Evolutionary conservation across 1,140 invertebrate species (phyloP), one percentile per base, ranked within the genome.

Genomic region (Melanaphis sacchari): DNA sequence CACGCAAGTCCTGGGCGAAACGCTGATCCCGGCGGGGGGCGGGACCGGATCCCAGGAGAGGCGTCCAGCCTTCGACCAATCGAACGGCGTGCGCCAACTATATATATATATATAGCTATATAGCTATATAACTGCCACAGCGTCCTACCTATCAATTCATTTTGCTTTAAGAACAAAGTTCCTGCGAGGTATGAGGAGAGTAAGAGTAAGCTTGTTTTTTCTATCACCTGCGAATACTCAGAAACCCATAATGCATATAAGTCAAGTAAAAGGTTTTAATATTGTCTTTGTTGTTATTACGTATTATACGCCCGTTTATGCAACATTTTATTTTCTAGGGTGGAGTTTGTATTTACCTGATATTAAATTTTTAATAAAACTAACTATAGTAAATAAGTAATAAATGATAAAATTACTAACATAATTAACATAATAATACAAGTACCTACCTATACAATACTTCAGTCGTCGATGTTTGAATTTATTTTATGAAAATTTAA

Each of bases 1-100:
- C 91, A 38, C 76, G 43, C 41, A 52, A 93, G 81, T 85, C n/a
- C 41, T 85, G 40, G 46, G 81, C 91, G 81, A 59, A 93, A 85
- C 81, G 91, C 91, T 49, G 91, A 22, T 93, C 81, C 81, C 26
- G 26, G 21, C 21, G 40, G 46, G 81, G 49, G 91, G 91, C 91
- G 91, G 91, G 91, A 54, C 81, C 81, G 38, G 4, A 24, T 21
- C 36, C 49, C 46, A 49, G 91, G 91, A 90, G 40, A 90, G 91
- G 91, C 91, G 91, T 93, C 76, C 76, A 82, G 46, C 36, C 24
- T 38, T n/a, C 36, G 81, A 93, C 91, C 91, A 93, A 93, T 85
- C 46, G 91, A 18, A 31, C 26, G 49, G 46, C 46, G 22, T 36
- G 15, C 90, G 0, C 11, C 8, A 43, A n/a, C 15, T 40, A 66